Percentiles rank a stretch among this genome's conserved stretches.
These are phyloP conservation scores for Polyergus mexicanus DNA, from an alignment of 1,140 invertebrate genomes.

Conservation along the genomic window DNA sequence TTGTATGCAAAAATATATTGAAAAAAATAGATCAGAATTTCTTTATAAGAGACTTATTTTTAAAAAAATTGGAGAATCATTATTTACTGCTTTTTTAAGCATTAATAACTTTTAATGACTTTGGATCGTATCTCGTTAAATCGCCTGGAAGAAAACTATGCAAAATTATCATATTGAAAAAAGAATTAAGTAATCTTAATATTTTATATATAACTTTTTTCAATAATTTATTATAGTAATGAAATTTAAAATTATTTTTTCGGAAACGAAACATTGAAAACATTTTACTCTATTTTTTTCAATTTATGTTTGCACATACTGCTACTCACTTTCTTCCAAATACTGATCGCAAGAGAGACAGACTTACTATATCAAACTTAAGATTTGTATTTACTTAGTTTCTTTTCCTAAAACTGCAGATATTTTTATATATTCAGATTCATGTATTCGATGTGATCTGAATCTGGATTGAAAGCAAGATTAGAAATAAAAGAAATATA, in stretches of 20 bases:
- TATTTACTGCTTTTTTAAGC: background rate
- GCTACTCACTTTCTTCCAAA: background rate
- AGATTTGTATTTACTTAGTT: slow-evolving; percentile 7
- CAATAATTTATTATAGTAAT: background rate
- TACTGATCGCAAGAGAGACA: background rate
- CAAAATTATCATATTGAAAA: background rate
- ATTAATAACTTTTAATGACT: background rate
- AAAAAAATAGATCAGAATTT: background rate
- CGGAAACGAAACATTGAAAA: background rate
- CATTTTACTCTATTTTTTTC: slow-evolving; percentile 18
- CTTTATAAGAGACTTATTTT: background rate
- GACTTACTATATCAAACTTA: slow-evolving; percentile 4
- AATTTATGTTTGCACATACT: slow-evolving; percentile 40
- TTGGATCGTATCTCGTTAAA: background rate
- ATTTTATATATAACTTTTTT: background rate
- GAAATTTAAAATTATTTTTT: slow-evolving; percentile 14
- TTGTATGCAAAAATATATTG: slow-evolving; percentile 39
- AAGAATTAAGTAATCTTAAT: background rate
- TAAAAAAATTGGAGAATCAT: background rate
- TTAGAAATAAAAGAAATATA: background rate
- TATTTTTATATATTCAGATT: slow-evolving; percentile 23
- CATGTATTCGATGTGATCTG: background rate
- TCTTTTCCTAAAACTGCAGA: slow-evolving; percentile 8
- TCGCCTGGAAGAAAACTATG: background rate
- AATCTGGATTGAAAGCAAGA: slow-evolving; percentile 39